Percentiles rank a stretch among this genome's conserved stretches.
phyloP scores from a whole-genome alignment of 2,888 invertebrate species.

The Desoria tigrina region DNA sequence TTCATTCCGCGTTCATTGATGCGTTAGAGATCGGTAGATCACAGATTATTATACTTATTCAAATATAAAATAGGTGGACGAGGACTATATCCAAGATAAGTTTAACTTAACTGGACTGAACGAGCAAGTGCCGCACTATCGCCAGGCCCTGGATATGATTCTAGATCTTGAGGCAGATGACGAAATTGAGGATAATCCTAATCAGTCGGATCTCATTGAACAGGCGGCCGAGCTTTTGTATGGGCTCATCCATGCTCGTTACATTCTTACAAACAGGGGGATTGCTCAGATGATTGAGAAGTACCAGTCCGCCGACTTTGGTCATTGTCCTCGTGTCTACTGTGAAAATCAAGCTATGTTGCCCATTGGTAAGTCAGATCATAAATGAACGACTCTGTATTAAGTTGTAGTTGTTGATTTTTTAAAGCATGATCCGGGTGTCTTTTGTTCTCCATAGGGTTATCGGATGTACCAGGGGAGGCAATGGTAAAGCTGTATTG shows the following conservation, averaged over 20 bases:
- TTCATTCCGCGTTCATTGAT: no score
- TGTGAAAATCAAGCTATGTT: conserved; percentile 98
- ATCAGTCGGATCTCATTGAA: conserved; percentile 98
- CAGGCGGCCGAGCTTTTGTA: conserved; percentile 99
- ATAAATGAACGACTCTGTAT: no score
- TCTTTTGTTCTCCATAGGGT: no score
- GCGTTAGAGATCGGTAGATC: no score
- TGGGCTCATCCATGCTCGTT: conserved; percentile 97
- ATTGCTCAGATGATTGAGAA: conserved; percentile 99
- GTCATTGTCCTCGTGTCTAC: conserved; percentile 96
- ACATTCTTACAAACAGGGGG: conserved; percentile 97
- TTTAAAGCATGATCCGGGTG: no score
- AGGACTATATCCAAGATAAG: conserved; percentile 99
- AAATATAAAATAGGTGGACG: no score
- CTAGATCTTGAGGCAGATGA: conserved; percentile 91
- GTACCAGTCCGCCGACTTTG: conserved; percentile 98
- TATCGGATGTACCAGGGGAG: conserved; percentile 98
- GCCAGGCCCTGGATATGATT: conserved; percentile 99
- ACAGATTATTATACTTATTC: no score
- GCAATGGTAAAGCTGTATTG: conserved; percentile 99
- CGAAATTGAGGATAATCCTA: no score
- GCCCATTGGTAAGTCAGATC: no score
- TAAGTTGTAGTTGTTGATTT: no score
- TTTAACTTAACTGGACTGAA: conserved; percentile 98
- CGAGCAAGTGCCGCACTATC: conserved; percentile 99